Base-by-base conservation (phyloP, 2,113 vertebrate species). In the Toxotes jaculatrix region DNA sequence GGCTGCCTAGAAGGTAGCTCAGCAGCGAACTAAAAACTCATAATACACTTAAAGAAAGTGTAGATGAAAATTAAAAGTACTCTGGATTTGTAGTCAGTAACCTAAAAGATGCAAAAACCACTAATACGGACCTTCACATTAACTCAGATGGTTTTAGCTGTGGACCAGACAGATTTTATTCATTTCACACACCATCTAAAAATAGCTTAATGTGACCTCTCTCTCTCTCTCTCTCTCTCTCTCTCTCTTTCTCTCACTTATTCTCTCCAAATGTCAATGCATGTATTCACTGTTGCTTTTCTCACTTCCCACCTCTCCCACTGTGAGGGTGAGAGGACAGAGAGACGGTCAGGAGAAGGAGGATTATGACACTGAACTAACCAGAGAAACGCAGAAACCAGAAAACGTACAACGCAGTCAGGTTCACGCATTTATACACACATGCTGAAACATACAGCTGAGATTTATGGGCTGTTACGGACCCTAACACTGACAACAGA, bases 201-300 rank as follows among this genome's bases (percentile, higher is more conserved):
- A 42, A 43, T 23, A 36, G 27, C 16, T 27, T 49, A 36, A 23
- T 61, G 57, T 23, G 17, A 2, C 67, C n/a, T n/a, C 51, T n/a
- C 66, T 12, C 17, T 17, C 1, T 19, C 38, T 47, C 17, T 36
- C 21, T 21, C 43, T 55, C 27, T n/a, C 3, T 13, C 27, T n/a
- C 27, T 17, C 1, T 19, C 38, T 47, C 17, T 36, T 51, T 21
- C 43, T 55, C 27, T n/a, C 3, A 13, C 27, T n/a, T 36, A 16
- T 21, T 49, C 49, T 23, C 47, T 47, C 53, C 53, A 66, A 55
- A 71, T 45, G 43, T 77, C 47, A 59, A 42, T 67, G 53, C 59
- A 47, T 73, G 23, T 51, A 72, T 85, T 61, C n/a, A 67, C 16
- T 21, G 36, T 34, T 27, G 67, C 34, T 23, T 62, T 36, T 36